Percentiles rank a stretch among this genome's conserved stretches.
Evolutionary conservation across 2,888 invertebrate species (phyloP).

Genomic region (Tetragonisca angustula): DNA sequence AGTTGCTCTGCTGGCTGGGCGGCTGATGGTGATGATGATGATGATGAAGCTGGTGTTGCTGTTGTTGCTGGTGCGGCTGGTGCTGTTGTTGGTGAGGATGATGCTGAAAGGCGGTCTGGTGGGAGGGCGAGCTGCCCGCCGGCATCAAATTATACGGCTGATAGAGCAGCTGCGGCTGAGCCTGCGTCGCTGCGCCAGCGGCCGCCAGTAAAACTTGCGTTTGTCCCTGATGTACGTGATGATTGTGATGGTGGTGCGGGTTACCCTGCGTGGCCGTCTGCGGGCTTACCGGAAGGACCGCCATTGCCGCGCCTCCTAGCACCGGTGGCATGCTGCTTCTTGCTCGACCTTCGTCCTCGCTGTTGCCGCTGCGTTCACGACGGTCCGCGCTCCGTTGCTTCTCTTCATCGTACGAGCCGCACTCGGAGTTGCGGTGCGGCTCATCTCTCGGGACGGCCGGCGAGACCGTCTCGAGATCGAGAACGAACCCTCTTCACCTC

Average conservation of each 20-base stretch:
- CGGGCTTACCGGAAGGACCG: constrained; percentile 84
- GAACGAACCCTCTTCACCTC: neutral
- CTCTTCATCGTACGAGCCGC: constrained; percentile 69
- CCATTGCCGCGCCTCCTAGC: constrained; percentile 84
- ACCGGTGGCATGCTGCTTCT: constrained; percentile 83
- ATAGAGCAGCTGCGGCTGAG: constrained; percentile 81
- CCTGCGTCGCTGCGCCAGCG: constrained; percentile 65
- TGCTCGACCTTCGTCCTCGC: constrained; percentile 45
- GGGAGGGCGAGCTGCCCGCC: constrained; percentile 74
- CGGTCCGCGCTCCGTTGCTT: constrained; percentile 32
- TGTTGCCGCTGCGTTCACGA: constrained; percentile 19
- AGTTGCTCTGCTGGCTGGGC: constrained; percentile 70
- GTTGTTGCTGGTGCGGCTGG: constrained; percentile 62
- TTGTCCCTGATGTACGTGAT: constrained; percentile 75
- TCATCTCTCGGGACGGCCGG: constrained; percentile 65
- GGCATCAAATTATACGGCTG: constrained; percentile 82
- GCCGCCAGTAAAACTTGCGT: constrained; percentile 75
- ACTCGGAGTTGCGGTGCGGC: constrained; percentile 49
- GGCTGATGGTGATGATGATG: constrained; percentile 68
- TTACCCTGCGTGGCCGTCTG: constrained; percentile 83
- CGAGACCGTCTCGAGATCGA: constrained; percentile 38
- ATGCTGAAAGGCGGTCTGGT: constrained; percentile 74
- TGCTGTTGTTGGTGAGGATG: constrained; percentile 69
- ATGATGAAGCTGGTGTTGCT: constrained; percentile 60
- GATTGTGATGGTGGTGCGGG: constrained; percentile 76